Percentiles rank a stretch among this genome's conserved stretches.
These are phyloP conservation scores for Galagoides demidoff DNA, from an alignment of 2,797 vertebrate genomes.

Conservation along the genomic window DNA sequence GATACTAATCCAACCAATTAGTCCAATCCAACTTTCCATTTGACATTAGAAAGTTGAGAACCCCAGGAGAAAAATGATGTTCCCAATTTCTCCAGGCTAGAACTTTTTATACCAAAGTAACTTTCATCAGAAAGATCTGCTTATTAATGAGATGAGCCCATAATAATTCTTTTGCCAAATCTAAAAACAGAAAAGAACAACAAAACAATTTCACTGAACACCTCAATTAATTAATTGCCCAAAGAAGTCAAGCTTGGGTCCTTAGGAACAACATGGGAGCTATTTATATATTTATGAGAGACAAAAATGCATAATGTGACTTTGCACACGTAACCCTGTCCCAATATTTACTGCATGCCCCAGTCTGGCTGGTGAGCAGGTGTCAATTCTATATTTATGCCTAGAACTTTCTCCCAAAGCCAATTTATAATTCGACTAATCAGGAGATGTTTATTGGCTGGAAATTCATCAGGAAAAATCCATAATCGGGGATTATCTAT, in stretches of 20 bases:
- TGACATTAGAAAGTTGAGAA: neutral
- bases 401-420: conserved; percentile 51
- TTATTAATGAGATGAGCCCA: neutral
- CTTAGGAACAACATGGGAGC: neutral
- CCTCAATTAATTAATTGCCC: conserved; percentile 70
- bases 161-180: neutral
- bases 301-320: neutral
- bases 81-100: neutral
- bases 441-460: conserved; percentile 56
- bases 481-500: neutral
- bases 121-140: neutral
- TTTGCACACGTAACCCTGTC: neutral
- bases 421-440: conserved; percentile 49
- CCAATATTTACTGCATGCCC: conserved; percentile 53
- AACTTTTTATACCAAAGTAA: neutral
- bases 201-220: conserved; percentile 40
- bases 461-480: conserved; percentile 69
- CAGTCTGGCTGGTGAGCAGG: conserved; percentile 64
- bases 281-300: conserved; percentile 54
- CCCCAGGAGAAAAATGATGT: too few species aligned
- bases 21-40: neutral
- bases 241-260: conserved; percentile 31
- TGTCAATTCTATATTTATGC: conserved; percentile 75
- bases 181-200: conserved; percentile 70
- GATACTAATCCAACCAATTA: neutral